A percentile compares a stretch with the other conserved stretches of the same genome.
phyloP scores from a whole-genome alignment of 2,888 invertebrate genomes.

The Pantelozetes paolii region DNA sequence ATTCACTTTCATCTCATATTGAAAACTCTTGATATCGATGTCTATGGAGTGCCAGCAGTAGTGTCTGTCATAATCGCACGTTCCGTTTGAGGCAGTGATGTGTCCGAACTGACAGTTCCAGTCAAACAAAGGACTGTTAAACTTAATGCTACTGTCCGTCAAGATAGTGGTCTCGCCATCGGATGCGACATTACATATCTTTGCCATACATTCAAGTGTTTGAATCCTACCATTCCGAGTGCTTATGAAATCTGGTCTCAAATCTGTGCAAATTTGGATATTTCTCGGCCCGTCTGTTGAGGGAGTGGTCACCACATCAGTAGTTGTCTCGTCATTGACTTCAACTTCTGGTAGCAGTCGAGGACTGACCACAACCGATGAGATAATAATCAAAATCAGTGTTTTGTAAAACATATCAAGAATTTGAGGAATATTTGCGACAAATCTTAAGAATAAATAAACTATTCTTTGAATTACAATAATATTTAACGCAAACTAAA shows the following conservation, averaged over 20 bases:
- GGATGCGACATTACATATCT: background rate
- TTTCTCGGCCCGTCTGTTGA: background rate
- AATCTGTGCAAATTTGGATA: background rate
- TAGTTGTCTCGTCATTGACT: too few relatives aligned
- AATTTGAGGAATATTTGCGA: too few relatives aligned
- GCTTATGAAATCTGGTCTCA: background rate
- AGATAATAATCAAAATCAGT: too few relatives aligned
- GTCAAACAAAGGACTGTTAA: slow-evolving; percentile 6
- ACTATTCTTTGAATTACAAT: too few relatives aligned
- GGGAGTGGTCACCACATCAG: background rate
- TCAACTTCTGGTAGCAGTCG: background rate
- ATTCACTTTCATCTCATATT: background rate
- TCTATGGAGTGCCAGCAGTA: background rate
- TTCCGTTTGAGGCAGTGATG: background rate
- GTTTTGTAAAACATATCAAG: too few relatives aligned
- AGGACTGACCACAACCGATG: too few relatives aligned
- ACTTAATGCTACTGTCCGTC: background rate
- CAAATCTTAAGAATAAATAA: too few relatives aligned
- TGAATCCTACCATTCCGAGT: background rate
- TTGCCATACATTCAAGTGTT: background rate
- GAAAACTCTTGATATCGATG: background rate
- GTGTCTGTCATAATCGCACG: background rate
- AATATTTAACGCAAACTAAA: too few relatives aligned
- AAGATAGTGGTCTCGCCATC: background rate
- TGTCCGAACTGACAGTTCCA: background rate